phyloP scores from a whole-genome alignment of 2,797 vertebrate genomes.

The Gymnoscopelus braueri region DNA sequence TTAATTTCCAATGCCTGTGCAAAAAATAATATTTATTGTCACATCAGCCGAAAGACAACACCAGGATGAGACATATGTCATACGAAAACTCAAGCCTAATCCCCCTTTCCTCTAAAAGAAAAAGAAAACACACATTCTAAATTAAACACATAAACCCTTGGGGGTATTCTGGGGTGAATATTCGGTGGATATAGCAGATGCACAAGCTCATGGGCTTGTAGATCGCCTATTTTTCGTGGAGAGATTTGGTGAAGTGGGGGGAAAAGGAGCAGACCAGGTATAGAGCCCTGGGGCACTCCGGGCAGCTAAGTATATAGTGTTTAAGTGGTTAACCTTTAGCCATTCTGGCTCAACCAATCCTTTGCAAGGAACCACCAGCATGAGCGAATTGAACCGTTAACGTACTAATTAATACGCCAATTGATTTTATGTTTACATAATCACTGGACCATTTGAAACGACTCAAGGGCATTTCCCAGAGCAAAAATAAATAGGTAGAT shows the following conservation, averaged over 20 bases:
- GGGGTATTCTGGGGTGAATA: neutral
- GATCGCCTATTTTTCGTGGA: no score
- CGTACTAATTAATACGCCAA: conserved; percentile 20
- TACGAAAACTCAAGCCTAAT: no score
- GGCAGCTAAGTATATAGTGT: no score
- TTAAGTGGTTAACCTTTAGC: no score
- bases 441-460: conserved; percentile 26
- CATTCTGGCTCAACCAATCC: neutral
- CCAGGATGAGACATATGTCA: neutral
- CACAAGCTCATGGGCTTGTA: no score
- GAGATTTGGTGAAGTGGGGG: no score
- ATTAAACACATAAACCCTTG: neutral
- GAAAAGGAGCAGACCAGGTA: no score
- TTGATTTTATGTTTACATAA: conserved; percentile 39
- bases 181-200: no score
- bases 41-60: conserved; percentile 3
- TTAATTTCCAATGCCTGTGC: conserved; percentile 16
- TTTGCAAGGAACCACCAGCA: neutral
- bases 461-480: conserved; percentile 29
- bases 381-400: neutral
- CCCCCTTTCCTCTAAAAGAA: no score
- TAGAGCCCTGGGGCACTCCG: no score
- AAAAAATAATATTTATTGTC: conserved; percentile 16
- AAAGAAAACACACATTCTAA: no score
- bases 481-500: conserved; percentile 30